phyloP scores from a whole-genome alignment of 2,797 vertebrate genomes.

The Lophotriccus pileatus region DNA sequence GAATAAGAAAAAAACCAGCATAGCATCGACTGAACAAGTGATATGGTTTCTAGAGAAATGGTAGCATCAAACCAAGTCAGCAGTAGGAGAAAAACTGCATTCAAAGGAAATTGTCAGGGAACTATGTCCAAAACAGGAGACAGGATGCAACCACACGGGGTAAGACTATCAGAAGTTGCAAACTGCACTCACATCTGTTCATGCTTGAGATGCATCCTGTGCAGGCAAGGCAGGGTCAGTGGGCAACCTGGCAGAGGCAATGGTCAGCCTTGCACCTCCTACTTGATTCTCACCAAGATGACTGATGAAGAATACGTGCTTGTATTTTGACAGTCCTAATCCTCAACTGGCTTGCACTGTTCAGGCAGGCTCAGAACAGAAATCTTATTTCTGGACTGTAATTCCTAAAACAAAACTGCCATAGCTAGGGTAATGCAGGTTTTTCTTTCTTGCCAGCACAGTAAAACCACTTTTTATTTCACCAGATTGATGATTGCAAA shows the following conservation, averaged over 20 bases:
- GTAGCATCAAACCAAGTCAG: neutral
- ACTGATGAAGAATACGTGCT: neutral
- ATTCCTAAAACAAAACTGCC: neutral
- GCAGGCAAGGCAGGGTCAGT: neutral
- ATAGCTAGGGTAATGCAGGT: neutral
- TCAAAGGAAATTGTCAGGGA: neutral
- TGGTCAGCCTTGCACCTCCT: neutral
- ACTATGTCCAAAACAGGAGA: neutral
- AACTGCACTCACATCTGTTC: neutral
- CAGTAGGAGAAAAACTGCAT: neutral
- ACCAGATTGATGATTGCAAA: neutral
- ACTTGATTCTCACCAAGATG: neutral
- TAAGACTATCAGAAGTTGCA: rapidly evolving
- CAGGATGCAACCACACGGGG: neutral
- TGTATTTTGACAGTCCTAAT: neutral
- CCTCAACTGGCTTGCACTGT: neutral
- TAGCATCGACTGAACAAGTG: neutral
- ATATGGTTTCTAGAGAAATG: neutral
- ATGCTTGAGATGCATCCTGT: neutral
- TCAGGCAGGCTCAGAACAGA: neutral
- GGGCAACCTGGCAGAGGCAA: neutral
- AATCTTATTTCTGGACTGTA: neutral
- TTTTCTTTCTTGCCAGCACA: neutral
- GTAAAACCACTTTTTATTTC: neutral
- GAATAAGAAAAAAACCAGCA: neutral